Conservation (phyloP, 2,113 vertebrate genomes). For the Embiotoca jacksoni region DNA sequence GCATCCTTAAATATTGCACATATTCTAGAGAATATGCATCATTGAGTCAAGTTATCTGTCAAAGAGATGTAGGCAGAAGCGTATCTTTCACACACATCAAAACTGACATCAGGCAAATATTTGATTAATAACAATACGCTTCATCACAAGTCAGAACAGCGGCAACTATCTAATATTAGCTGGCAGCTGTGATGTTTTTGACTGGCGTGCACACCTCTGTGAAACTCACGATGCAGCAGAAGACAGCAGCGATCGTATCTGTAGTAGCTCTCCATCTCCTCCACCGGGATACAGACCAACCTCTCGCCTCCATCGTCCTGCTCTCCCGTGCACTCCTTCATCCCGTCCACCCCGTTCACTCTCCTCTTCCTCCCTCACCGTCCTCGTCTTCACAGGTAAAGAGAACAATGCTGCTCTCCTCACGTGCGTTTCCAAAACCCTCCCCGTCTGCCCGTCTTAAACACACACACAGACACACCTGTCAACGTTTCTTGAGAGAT, state of each 20-base stretch:
- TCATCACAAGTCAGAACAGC: not conserved
- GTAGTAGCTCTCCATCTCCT: slow-evolving; percentile 83
- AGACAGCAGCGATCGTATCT: slow-evolving; percentile 74
- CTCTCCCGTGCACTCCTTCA: slow-evolving; percentile 19
- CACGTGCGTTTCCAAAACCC: slow-evolving; percentile 21
- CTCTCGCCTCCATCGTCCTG: slow-evolving; percentile 17
- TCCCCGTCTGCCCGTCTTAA: slow-evolving; percentile 11
- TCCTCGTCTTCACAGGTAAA: slow-evolving; percentile 27
- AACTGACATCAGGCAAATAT: too few relatives aligned
- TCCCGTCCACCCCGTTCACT: slow-evolving; percentile 13
- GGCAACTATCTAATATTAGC: not conserved
- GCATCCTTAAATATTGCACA: too few relatives aligned
- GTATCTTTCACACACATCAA: too few relatives aligned
- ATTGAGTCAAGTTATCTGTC: too few relatives aligned
- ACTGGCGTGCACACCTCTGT: not conserved
- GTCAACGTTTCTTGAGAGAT: slow-evolving; percentile 34
- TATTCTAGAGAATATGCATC: too few relatives aligned
- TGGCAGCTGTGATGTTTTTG: not conserved
- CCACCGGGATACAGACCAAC: slow-evolving; percentile 72
- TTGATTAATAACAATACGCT: too few relatives aligned
- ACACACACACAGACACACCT: slow-evolving; percentile 41
- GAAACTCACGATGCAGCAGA: slow-evolving; percentile 79
- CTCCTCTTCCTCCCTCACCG: slow-evolving; percentile 26
- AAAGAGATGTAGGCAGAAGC: too few relatives aligned
- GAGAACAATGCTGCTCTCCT: slow-evolving; percentile 3